Evolutionary conservation across 2,888 invertebrate genomes (phyloP), one percentile per base, ranked within the genome.

Genomic region (Drosophila birchii): DNA sequence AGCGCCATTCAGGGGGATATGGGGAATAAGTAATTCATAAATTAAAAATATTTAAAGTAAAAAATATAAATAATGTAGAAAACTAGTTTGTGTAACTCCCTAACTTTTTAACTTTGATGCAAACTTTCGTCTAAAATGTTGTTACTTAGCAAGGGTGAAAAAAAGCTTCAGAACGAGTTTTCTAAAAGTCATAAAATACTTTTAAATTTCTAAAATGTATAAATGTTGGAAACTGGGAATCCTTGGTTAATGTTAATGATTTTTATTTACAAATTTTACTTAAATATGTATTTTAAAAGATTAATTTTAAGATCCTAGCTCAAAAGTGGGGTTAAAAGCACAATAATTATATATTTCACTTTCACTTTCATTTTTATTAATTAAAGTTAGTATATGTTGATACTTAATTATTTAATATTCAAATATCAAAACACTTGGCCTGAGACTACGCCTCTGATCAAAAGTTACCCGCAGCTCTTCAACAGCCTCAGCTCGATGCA

Each of bases 401-500:
- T 44, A 44, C 7, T 16, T 16, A 23, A 8, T 16, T 26, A 44
- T 23, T 16, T 2, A 45, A 26, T 16, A 9, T 5, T 5, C 5
- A 16, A 16, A 1, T 5, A 9, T 26, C 16, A 26, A 0, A 41
- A 18, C 9, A 41, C 41, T 18, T 34, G 3, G 5, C 5, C 0
- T 5, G 11, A 11, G 1, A 5, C 63, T 57, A 53, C 80, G 18
- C 51, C 84, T n/a, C 61, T 81, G 69, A 9, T 5, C n/a, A 12
- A 54, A 60, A 60, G 39, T 64, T 67, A 16, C 8, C 3, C 7
- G 14, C 20, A 51, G 34, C 34, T 36, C 34, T 36, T 20, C 11
- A 23, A 53, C 51, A 36, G 51, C 34, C 16, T 20, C 18, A 60
- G 77, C 47, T 55, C 66, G 61, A 66, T 75, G 79, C 67, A 74